phyloP scores from a whole-genome alignment of 2,113 vertebrate species.

The Anolis carolinensis region DNA sequence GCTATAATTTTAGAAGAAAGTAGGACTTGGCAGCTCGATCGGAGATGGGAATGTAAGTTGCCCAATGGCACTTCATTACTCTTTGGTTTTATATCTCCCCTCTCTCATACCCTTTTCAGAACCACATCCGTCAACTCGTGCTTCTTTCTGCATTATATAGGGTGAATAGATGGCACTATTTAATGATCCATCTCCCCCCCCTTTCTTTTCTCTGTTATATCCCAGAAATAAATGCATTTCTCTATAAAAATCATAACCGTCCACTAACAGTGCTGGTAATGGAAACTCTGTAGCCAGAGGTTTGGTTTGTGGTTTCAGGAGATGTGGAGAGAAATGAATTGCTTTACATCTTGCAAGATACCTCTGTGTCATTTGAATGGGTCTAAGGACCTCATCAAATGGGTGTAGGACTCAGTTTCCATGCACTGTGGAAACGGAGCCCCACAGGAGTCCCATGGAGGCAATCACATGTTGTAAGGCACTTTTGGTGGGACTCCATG shows the following conservation, averaged over 20 bases:
- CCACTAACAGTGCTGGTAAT: neutral
- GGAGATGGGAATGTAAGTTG: constrained; percentile 9
- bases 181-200: neutral
- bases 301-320: neutral
- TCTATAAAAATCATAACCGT: constrained; percentile 17
- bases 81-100: neutral
- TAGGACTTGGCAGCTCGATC: neutral
- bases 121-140: neutral
- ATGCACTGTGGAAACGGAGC: too few relatives aligned
- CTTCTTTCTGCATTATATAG: neutral
- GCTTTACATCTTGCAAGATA: neutral
- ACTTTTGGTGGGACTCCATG: too few relatives aligned
- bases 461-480: too few relatives aligned
- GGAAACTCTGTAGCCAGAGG: neutral
- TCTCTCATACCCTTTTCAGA: neutral
- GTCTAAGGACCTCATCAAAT: too few relatives aligned
- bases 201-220: neutral
- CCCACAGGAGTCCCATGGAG: too few relatives aligned
- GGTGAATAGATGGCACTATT: neutral
- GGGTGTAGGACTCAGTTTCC: too few relatives aligned
- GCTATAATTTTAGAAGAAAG: neutral
- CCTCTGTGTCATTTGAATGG: neutral
- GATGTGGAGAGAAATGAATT: neutral
- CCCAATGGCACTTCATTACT: neutral
- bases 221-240: neutral